Evolutionary conservation across 2,888 invertebrate species (phyloP).

Genomic region (Notodonta dromedarius): DNA sequence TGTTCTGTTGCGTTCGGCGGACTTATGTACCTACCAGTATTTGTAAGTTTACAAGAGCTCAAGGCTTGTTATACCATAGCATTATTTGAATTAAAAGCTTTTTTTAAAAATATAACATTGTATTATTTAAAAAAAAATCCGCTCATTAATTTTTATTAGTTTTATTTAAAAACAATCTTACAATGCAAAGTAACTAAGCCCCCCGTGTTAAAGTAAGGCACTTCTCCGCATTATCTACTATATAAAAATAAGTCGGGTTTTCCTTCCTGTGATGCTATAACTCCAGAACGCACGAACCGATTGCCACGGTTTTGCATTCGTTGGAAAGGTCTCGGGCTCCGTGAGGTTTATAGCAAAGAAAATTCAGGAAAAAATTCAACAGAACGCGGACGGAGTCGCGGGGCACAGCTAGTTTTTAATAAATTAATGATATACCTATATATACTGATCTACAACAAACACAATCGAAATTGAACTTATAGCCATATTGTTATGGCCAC

Average conservation of each 20-base stretch:
- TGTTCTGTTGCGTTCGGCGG: too few species aligned
- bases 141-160: constrained; percentile 4
- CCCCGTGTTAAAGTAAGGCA: constrained; percentile 51
- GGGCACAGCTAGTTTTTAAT: too few species aligned
- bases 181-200: constrained; percentile 35
- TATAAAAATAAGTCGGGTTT: too few species aligned
- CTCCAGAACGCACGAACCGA: too few species aligned
- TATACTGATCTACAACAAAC: background rate
- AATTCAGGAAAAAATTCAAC: too few species aligned
- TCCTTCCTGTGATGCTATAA: too few species aligned
- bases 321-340: too few species aligned
- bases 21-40: constrained; percentile 7
- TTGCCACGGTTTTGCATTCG: too few species aligned
- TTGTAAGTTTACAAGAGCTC: constrained; percentile 21
- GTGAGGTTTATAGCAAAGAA: too few species aligned
- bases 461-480: background rate
- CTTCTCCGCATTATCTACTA: constrained; percentile 45
- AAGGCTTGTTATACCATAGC: constrained; percentile 1
- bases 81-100: background rate
- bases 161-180: constrained; percentile 10
- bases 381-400: too few species aligned
- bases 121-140: background rate
- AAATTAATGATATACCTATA: constrained; percentile 13
- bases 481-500: too few species aligned
- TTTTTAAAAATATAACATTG: too few species aligned